Conservation (phyloP, 1,140 invertebrate species). For the Leptopilina clavipes region DNA sequence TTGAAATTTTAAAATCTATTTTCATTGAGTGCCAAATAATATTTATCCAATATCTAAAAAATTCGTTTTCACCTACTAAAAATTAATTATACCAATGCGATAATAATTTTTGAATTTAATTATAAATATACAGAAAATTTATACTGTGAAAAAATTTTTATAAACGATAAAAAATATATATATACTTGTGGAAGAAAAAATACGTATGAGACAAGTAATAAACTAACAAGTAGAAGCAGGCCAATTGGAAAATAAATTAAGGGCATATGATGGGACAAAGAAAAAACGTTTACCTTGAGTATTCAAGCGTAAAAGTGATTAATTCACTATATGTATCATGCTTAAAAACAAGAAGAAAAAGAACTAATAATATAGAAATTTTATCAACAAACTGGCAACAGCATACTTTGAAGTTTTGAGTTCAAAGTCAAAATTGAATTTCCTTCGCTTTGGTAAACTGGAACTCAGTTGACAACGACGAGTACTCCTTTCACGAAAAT, state of each 20-base stretch:
- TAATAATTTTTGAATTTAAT: too few species aligned
- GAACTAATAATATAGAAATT: slow-evolving; percentile 19
- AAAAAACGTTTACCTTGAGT: not conserved
- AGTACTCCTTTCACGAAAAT: slow-evolving; percentile 31
- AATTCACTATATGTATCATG: slow-evolving; percentile 9
- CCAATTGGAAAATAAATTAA: not conserved
- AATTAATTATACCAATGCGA: too few species aligned
- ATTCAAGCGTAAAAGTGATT: slow-evolving; percentile 7
- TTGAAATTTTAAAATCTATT: too few species aligned
- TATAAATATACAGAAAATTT: too few species aligned
- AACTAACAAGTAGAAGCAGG: not conserved
- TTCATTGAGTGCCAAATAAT: too few species aligned
- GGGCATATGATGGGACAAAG: not conserved
- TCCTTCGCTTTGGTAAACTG: slow-evolving; percentile 29
- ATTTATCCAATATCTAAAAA: too few species aligned
- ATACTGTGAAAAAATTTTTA: too few species aligned
- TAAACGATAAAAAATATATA: too few species aligned
- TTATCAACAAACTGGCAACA: not conserved
- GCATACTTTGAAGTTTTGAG: slow-evolving; percentile 21
- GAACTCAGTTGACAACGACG: slow-evolving; percentile 24
- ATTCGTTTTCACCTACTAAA: too few species aligned
- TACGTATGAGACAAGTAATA: too few species aligned
- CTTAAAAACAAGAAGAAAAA: not conserved
- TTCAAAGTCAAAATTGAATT: slow-evolving; percentile 28
- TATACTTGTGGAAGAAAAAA: too few species aligned